These are phyloP conservation scores for Clepsis dumicolana DNA, from an alignment of 2,888 invertebrate genomes.

Conservation along the genomic window DNA sequence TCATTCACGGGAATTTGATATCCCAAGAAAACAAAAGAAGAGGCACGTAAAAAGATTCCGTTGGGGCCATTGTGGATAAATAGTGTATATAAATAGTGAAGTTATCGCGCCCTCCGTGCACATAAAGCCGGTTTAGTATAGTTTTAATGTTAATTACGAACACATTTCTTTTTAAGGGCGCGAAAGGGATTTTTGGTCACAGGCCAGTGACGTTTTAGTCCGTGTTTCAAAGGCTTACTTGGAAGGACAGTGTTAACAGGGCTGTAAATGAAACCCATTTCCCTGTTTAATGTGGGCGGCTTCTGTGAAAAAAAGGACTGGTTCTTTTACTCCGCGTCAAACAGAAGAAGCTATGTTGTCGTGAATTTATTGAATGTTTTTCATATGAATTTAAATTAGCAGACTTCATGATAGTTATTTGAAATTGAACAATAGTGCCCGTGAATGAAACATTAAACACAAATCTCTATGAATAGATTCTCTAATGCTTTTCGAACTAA, in stretches of 20 bases:
- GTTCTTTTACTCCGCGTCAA: too few species aligned
- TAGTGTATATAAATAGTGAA: constrained; percentile 36
- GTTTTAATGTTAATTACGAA: constrained; percentile 39
- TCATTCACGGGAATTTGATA: constrained; percentile 34
- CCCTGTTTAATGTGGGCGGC: neutral
- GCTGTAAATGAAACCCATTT: neutral
- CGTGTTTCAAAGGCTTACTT: neutral
- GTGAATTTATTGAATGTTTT: too few species aligned
- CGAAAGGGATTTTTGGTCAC: constrained; percentile 20
- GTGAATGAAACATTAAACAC: too few species aligned
- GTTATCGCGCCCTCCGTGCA: constrained; percentile 36
- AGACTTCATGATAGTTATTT: too few species aligned
- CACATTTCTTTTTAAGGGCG: constrained; percentile 33
- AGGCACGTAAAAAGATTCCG: constrained; percentile 10
- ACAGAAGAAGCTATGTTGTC: too few species aligned
- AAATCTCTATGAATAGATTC: too few species aligned
- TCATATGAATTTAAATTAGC: too few species aligned
- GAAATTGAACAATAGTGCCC: too few species aligned
- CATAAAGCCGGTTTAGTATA: constrained; percentile 35
- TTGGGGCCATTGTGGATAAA: constrained; percentile 22
- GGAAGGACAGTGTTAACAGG: neutral
- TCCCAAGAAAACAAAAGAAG: constrained; percentile 32
- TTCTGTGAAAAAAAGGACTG: too few species aligned
- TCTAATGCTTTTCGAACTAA: too few species aligned
- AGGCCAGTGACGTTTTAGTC: neutral